Conservation (phyloP, 2,113 vertebrate species). For the Alethe castanea region DNA sequence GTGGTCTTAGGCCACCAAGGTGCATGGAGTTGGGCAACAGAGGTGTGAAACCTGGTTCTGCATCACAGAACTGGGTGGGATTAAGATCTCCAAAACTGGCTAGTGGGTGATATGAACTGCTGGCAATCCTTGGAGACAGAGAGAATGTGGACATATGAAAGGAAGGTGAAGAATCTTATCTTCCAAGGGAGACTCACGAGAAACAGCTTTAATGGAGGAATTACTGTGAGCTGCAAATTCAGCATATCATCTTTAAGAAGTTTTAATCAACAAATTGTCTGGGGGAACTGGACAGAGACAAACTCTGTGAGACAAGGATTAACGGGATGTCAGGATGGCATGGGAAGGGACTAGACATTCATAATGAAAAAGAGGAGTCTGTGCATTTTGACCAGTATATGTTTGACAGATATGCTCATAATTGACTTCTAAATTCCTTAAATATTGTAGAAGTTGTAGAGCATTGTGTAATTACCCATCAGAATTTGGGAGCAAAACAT, state of each 20-base stretch:
- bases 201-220: background rate
- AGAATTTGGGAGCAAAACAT: background rate
- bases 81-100: background rate
- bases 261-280: background rate
- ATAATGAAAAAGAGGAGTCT: background rate
- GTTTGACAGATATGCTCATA: background rate
- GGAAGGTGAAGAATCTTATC: background rate
- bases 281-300: background rate
- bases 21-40: background rate
- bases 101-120: background rate
- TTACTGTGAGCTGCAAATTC: background rate
- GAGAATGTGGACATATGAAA: background rate
- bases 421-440: background rate
- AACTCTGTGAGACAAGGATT: background rate
- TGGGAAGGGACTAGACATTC: background rate
- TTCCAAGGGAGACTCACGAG: background rate
- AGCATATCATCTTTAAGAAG: slow-evolving; percentile 11
- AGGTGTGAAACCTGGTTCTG: background rate
- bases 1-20: background rate
- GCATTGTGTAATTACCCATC: background rate
- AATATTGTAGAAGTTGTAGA: background rate
- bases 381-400: background rate
- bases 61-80: fast-evolving
- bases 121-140: background rate
- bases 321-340: background rate